phyloP scores from a whole-genome alignment of 1,140 invertebrate species.

The Radopholus similis region DNA sequence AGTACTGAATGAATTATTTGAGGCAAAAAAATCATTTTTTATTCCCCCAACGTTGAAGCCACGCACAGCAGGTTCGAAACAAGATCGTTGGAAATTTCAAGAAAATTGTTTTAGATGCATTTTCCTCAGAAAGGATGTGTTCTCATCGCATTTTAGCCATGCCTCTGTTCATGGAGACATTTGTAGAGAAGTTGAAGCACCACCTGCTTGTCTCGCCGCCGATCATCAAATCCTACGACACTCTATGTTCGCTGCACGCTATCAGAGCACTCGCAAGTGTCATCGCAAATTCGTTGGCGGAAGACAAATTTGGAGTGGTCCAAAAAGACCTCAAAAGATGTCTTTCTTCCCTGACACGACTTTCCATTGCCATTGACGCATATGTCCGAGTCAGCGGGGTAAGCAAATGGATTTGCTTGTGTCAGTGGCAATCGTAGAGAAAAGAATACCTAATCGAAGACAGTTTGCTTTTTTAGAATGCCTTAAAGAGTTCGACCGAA shows the following conservation, averaged over 20 bases:
- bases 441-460: background rate
- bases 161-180: background rate
- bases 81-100: background rate
- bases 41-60: conserved; percentile 7
- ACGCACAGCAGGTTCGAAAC: background rate
- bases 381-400: conserved; percentile 20
- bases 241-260: conserved; percentile 2
- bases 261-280: conserved; percentile 10
- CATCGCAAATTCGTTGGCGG: conserved; percentile 11
- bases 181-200: background rate
- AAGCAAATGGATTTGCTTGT: background rate
- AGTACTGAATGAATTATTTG: conserved; percentile 11
- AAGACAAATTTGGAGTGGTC: conserved; percentile 25
- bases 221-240: conserved; percentile 12
- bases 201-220: background rate
- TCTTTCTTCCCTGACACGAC: conserved; percentile 16
- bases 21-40: conserved; percentile 6
- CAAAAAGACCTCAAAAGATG: conserved; percentile 19
- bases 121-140: background rate
- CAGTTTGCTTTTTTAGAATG: conserved; percentile 10
- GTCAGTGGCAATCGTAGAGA: background rate
- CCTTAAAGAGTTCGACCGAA: background rate
- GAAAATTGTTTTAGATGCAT: background rate
- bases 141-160: background rate
- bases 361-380: conserved; percentile 29